Percentiles rank a stretch among this genome's conserved stretches.
Evolutionary conservation across 2,113 vertebrate genomes (phyloP).

Genomic region (Tragelaphus buxtoni): DNA sequence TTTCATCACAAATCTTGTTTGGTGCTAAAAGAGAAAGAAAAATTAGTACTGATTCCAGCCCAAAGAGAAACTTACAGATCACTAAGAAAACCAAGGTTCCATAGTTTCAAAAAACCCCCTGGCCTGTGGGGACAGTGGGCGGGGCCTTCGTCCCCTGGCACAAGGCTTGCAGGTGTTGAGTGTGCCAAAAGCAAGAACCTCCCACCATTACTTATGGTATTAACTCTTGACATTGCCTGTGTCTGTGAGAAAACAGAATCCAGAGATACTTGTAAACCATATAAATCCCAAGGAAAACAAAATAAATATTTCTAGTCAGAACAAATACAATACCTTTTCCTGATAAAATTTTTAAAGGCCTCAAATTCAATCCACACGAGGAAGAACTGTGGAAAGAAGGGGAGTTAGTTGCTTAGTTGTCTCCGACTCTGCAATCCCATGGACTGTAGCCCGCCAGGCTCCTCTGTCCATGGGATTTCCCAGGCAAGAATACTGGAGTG

Average conservation of each 20-base stretch:
- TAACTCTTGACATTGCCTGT: neutral
- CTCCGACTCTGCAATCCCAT: neutral
- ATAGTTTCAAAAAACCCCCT: neutral
- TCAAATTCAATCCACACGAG: neutral
- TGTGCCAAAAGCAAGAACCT: neutral
- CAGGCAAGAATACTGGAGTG: neutral
- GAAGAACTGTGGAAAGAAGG: neutral
- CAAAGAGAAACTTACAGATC: neutral
- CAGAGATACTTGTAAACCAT: neutral
- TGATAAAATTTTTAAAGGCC: neutral
- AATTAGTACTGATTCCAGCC: neutral
- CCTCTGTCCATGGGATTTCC: neutral
- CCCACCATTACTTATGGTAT: neutral
- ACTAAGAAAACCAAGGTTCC: neutral
- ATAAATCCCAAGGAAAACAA: neutral
- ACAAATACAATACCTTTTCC: neutral
- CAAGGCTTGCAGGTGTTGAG: neutral
- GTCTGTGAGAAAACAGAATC: neutral
- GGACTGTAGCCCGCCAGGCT: neutral
- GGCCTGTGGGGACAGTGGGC: neutral
- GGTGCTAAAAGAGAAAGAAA: slow-evolving; percentile 70
- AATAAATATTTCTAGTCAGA: slow-evolving; percentile 11
- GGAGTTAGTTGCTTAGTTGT: neutral
- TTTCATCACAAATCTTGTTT: slow-evolving; percentile 82
- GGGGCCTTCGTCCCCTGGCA: neutral